These are phyloP conservation scores for Phrynocephalus forsythii DNA, from an alignment of 2,797 vertebrate genomes.

Conservation along the genomic window DNA sequence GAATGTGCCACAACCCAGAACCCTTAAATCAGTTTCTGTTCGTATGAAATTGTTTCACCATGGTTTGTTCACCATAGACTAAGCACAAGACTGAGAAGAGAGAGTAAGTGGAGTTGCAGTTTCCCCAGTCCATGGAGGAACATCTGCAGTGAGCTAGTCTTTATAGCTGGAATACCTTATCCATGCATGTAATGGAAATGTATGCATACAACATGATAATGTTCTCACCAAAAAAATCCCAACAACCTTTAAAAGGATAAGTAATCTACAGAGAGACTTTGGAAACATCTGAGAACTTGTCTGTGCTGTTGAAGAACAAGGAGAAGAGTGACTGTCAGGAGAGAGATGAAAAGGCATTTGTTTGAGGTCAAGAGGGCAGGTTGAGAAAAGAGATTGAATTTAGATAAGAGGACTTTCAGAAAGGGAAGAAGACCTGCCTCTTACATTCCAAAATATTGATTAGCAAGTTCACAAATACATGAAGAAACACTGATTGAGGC, in stretches of 20 bases:
- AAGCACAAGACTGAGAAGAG: background rate
- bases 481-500: constrained; percentile 17
- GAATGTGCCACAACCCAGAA: background rate
- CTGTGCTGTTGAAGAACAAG: background rate
- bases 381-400: background rate
- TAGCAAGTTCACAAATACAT: background rate
- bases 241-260: background rate
- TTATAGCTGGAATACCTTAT: background rate
- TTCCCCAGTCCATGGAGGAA: background rate
- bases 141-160: background rate
- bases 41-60: background rate
- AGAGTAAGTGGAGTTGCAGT: background rate
- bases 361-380: background rate
- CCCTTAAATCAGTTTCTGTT: background rate
- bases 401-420: constrained; percentile 39
- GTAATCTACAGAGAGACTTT: background rate
- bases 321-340: background rate
- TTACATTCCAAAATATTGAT: constrained; percentile 17
- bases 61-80: too few relatives aligned
- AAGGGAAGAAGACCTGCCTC: constrained; percentile 20
- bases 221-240: background rate
- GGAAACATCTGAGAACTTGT: background rate
- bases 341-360: background rate
- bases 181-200: background rate
- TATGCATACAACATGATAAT: background rate